Base-by-base conservation (phyloP, 2,113 vertebrate genomes). In the Cryptomyrus ogoouensis region DNA sequence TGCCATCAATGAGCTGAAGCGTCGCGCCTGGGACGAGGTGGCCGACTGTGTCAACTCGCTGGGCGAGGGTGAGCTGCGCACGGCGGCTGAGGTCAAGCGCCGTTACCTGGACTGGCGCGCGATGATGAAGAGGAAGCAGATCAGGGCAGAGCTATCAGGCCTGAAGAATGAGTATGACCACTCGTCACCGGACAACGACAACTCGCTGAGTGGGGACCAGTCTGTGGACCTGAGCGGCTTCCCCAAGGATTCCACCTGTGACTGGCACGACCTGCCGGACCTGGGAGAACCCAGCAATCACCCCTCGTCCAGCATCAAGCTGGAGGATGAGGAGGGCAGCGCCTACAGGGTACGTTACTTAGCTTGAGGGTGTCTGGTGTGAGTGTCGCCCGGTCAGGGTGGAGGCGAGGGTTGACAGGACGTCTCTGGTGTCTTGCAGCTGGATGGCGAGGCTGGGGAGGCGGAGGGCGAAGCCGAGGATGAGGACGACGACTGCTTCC, bases 11-110 rank as follows among this genome's bases (percentile, higher is more conserved):
- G 98, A 98, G 93, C 96, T 98, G 96, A 98, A 98, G 91, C 95
- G 98, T 62, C 97, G 97, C 85, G 97, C 97, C 83, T 99, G 98
- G 97, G 97, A 99, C 92, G 98, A 98, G 95, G 98, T 99, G 83
- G 97, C 98, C 0, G 97, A 97, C 92, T 97, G 97, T 88, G 98
- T 99, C 90, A 98, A 98, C 27, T 96, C 97, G 0, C 96, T 98
- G 1, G 98, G 97, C 7, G 97, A 98, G 93, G 97, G 97, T 1
- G 98, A 98, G 88, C 96, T 97, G 80, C 96, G 98, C 83, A 98
- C 97, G 0, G 97, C 97, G 50, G 96, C 96, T 0, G 97, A 99
- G 91, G 98, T 99, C 91, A 99, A 98, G 92, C 95, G 97, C 5
- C 94, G 97, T 50, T 98, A 98, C 93, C 95, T 98, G 46, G 98